Evolutionary conservation across 2,888 invertebrate species (phyloP).

Genomic region (Microctonus hyperodae): DNA sequence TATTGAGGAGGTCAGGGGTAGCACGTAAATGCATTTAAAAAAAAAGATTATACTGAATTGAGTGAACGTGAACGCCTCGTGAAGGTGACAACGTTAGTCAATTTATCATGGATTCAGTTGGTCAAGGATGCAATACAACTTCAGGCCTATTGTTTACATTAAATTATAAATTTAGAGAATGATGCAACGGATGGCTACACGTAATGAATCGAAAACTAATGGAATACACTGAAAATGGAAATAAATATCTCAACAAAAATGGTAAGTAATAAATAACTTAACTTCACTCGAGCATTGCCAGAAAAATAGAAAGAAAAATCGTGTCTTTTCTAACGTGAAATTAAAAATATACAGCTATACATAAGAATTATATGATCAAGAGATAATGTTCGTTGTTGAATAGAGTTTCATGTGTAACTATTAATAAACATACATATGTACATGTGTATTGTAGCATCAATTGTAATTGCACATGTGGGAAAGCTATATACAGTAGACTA

Average conservation of each 20-base stretch:
- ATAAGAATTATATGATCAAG: not conserved
- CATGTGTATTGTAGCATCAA: not conserved
- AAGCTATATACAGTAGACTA: not conserved
- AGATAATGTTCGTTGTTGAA: not conserved
- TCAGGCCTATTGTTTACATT: constrained; percentile 2
- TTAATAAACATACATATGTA: not conserved
- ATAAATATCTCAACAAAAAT: not conserved
- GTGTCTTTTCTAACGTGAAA: not conserved
- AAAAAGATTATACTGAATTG: not conserved
- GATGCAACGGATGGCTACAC: not conserved
- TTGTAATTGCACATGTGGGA: constrained; percentile 10
- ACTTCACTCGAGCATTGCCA: not conserved
- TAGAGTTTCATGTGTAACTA: not conserved
- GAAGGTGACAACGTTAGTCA: constrained; percentile 6
- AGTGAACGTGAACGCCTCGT: constrained; percentile 1
- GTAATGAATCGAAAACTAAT: not conserved
- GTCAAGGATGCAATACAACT: not conserved
- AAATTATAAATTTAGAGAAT: constrained; percentile 4
- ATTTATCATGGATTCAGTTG: constrained; percentile 6
- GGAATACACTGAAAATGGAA: not conserved
- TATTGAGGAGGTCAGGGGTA: constrained; percentile 2
- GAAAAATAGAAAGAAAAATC: not conserved
- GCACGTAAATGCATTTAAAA: constrained; percentile 2
- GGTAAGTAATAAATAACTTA: not conserved
- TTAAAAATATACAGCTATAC: not conserved